Base-by-base conservation (phyloP, 2,888 invertebrate genomes). In the Notocelia uddmanniana region DNA sequence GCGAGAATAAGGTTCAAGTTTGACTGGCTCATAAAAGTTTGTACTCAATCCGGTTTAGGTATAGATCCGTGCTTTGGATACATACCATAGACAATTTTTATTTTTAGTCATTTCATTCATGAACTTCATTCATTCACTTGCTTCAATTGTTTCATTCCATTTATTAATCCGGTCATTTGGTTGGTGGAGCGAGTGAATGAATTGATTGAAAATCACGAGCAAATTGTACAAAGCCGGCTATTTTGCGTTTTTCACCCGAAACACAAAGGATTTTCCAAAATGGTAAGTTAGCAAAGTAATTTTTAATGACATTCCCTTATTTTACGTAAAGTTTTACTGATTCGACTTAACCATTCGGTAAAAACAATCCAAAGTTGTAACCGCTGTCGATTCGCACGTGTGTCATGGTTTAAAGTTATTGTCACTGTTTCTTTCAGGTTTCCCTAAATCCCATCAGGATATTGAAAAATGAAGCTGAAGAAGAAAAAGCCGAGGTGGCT, bases 401-500 rank as follows among this genome's bases (percentile, higher is more conserved):
- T 85, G 86, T 74, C 77, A 69, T 80, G 76, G 69, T 73, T 68
- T 52, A 78, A 74, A 76, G 74, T 75, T 75, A 73, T 77, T 73
- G 76, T 70, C 26, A 60, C 11, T 52, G 34, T 37, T n/a, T 19
- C 45, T 80, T 82, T 62, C 81, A 98, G 97, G 96, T 97, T 83
- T 97, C 98, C 76, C 92, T 99, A 79, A 98, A 99, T 93, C 98
- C 99, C 68, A 97, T 99, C 48, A 96, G 98, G 89, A 97, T 99
- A 85, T 95, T 99, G 80, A 99, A 98, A 90, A 96, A 97, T 94
- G 98, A 99, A 79, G 99, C 99, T 0, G 99, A 99, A 88, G 99
- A 99, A 91, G 99, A 99, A 89, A 99, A 98, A 86, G 98, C 97
- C 21, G 99, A 99, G 92, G 97, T 97, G 83, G 99, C 99, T 82